phyloP scores from a whole-genome alignment of 2,888 invertebrate species.

The Megastigmus dorsalis region DNA sequence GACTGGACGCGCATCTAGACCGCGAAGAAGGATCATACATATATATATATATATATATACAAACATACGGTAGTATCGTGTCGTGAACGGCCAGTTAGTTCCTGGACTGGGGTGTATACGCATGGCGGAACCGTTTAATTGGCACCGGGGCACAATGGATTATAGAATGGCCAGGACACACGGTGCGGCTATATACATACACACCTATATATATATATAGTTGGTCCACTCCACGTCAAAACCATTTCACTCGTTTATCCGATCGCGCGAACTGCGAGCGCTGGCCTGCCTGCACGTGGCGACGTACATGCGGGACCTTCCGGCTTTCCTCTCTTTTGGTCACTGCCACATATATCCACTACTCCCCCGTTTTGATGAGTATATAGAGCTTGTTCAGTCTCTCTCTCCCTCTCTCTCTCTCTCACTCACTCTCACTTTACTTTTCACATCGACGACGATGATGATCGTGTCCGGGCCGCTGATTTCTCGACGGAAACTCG shows the following conservation, averaged over 20 bases:
- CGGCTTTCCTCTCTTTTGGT: background rate
- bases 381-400: too few species aligned
- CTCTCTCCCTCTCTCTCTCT: too few species aligned
- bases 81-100: conserved; percentile 72
- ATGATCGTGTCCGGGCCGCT: too few species aligned
- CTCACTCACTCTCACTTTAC: too few species aligned
- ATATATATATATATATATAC: too few species aligned
- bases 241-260: conserved; percentile 72
- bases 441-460: too few species aligned
- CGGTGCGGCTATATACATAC: too few species aligned
- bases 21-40: background rate
- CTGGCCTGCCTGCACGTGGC: background rate
- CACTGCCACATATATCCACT: too few species aligned
- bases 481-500: too few species aligned
- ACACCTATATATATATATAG: too few species aligned
- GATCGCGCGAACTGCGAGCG: conserved; percentile 30
- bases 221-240: conserved; percentile 70
- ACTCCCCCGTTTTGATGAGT: too few species aligned
- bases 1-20: conserved; percentile 38
- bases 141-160: conserved; percentile 74
- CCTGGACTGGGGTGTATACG: conserved; percentile 65
- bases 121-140: conserved; percentile 74
- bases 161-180: conserved; percentile 67
- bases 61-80: conserved; percentile 59
- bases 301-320: background rate